These are phyloP conservation scores for Drepana falcataria DNA, from an alignment of 2,888 invertebrate genomes.

Conservation along the genomic window DNA sequence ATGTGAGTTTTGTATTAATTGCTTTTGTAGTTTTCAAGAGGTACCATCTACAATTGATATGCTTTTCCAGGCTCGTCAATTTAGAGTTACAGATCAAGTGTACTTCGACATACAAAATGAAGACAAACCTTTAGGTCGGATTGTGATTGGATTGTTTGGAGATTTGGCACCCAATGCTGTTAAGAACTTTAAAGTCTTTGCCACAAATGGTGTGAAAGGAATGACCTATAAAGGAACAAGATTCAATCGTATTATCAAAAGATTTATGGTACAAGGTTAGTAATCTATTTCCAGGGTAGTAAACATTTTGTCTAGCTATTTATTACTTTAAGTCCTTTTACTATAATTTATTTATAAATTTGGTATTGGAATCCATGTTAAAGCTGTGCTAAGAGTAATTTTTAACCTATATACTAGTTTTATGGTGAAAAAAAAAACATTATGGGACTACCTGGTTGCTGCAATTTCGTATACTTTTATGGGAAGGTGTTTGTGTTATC, in stretches of 20 bases:
- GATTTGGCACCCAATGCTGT: slow-evolving; percentile 91
- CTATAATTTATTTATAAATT: no score
- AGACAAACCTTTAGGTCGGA: slow-evolving; percentile 84
- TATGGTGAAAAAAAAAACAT: no score
- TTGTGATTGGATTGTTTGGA: slow-evolving; percentile 94
- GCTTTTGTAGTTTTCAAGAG: no score
- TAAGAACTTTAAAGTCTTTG: slow-evolving; percentile 90
- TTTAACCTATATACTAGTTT: no score
- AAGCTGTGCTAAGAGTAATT: no score
- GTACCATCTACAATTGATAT: neutral
- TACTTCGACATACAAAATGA: slow-evolving; percentile 89
- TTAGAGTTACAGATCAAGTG: slow-evolving; percentile 87
- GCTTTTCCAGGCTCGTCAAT: slow-evolving; percentile 78
- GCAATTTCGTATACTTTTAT: no score
- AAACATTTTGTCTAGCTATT: neutral
- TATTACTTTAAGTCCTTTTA: no score
- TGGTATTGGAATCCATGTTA: no score
- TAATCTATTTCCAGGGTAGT: slow-evolving; percentile 1
- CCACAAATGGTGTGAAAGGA: slow-evolving; percentile 85
- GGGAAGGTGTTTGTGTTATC: no score
- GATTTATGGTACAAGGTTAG: slow-evolving; percentile 95
- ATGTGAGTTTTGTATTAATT: neutral
- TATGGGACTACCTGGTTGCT: no score
- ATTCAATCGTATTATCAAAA: slow-evolving; percentile 91
- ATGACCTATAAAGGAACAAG: slow-evolving; percentile 87